Base-by-base conservation (phyloP, 2,888 invertebrate genomes). In the Vanessa cardui region DNA sequence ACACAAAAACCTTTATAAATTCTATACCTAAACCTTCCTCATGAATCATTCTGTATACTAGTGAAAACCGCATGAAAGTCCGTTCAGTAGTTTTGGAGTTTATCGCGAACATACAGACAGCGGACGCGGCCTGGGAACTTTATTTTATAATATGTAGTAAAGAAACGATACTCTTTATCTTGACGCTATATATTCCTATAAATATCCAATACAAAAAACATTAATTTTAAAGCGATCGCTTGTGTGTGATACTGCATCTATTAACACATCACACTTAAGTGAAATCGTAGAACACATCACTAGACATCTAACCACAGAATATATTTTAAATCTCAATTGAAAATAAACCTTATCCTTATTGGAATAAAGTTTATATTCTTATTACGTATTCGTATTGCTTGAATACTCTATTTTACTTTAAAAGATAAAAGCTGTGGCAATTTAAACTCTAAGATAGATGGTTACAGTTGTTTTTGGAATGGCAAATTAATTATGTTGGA, bases 261-360 rank as follows among this genome's bases (percentile, higher is more conserved):
- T 68, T 68, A 70, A 62, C 65, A 65, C 70, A 62, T 60, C 62
- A 63, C 64, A 58, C 26, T 58, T 39, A 58, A 64, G 52, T 59
- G 26, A 20, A 60, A 60, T 16, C 52, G 26, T 26, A 26, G 16
- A 26, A 54, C 31, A 16, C 31, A 54, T 54, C 52, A n/a, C 47
- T 31, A 9, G 26, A 60, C 4, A 31, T 31, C 46, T 65, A 61
- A 60, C 65, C 46, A 21, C 59, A 60, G 46, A 16, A 54, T 39
- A 7, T 12, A 61, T 18, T 18, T 15, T 1, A 59, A 45, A 52
- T 49, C 1, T 5, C 20, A 60, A 26, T 45, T 16, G n/a, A 65
- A 65, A 46, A n/a, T 21, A 9, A 46, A 65, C 59, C 12, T 58
- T 60, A 54, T 3, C 2, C 1, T 0, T 0, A 5, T 7, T 12